phyloP scores from a whole-genome alignment of 1,140 invertebrate genomes.

The Magallana gigas region DNA sequence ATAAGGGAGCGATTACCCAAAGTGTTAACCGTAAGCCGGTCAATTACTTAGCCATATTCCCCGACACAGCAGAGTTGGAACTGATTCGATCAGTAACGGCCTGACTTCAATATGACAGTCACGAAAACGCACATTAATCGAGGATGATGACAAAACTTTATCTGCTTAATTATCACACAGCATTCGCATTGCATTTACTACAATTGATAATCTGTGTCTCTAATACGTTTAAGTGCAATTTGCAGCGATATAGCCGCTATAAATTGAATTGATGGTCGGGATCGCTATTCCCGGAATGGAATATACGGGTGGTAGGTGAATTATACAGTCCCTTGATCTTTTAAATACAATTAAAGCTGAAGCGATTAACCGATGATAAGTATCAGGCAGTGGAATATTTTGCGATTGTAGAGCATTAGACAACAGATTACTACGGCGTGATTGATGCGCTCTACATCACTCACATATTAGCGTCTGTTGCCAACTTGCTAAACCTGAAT shows the following conservation, averaged over 20 bases:
- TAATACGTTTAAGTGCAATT: constrained; percentile 38
- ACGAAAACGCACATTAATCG: constrained; percentile 32
- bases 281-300: constrained; percentile 16
- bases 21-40: constrained; percentile 25
- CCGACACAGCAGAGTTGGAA: neutral
- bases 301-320: constrained; percentile 32
- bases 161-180: constrained; percentile 30
- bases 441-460: constrained; percentile 17
- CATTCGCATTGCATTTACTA: constrained; percentile 30
- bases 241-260: constrained; percentile 16
- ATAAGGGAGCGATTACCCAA: neutral
- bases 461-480: neutral
- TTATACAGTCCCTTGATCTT: constrained; percentile 26
- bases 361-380: constrained; percentile 15
- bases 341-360: constrained; percentile 37
- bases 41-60: constrained; percentile 30
- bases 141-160: constrained; percentile 22
- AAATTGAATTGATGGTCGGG: constrained; percentile 31
- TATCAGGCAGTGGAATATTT: constrained; percentile 13
- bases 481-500: neutral
- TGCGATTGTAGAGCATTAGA: constrained; percentile 35
- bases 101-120: constrained; percentile 19
- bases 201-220: constrained; percentile 33
- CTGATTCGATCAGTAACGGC: constrained; percentile 23
- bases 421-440: constrained; percentile 15